These are phyloP conservation scores for Pogonomyrmex barbatus DNA, from an alignment of 1,140 invertebrate genomes.

Conservation along the genomic window DNA sequence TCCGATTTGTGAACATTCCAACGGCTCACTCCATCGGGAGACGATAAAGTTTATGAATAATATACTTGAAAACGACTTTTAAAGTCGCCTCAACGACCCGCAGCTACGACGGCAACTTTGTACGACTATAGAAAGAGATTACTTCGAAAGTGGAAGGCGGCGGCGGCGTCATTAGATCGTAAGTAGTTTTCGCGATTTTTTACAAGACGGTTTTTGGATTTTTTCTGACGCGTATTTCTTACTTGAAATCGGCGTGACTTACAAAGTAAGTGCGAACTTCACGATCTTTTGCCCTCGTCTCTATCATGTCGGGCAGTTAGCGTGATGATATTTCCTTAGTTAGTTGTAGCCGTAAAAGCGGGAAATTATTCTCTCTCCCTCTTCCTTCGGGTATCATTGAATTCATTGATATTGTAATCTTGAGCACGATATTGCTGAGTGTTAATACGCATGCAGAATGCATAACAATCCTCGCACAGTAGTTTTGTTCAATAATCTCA, in stretches of 20 bases:
- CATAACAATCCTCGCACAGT: neutral
- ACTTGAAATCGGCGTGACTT: constrained; percentile 28
- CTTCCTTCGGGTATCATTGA: neutral
- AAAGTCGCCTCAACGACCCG: constrained; percentile 50
- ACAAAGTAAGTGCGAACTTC: constrained; percentile 24
- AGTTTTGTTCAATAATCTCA: constrained; percentile 22
- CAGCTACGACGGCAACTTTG: constrained; percentile 56
- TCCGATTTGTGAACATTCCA: constrained; percentile 35
- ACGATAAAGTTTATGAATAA: constrained; percentile 64
- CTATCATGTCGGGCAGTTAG: neutral
- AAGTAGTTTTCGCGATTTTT: constrained; percentile 57
- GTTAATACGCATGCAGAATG: constrained; percentile 15
- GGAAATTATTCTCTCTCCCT: neutral
- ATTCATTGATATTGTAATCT: constrained; percentile 52
- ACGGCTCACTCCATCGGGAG: constrained; percentile 9
- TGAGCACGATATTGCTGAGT: neutral
- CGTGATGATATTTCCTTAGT: constrained; percentile 22
- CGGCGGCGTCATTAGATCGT: constrained; percentile 40
- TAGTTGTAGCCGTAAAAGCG: constrained; percentile 1
- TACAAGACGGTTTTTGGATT: constrained; percentile 34
- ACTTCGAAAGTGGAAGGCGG: constrained; percentile 16
- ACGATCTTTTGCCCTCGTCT: constrained; percentile 8
- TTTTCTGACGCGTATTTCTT: neutral
- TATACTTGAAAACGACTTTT: constrained; percentile 62
- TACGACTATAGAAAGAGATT: constrained; percentile 53